These are phyloP conservation scores for Automeris io DNA, from an alignment of 2,888 invertebrate genomes.

Conservation along the genomic window DNA sequence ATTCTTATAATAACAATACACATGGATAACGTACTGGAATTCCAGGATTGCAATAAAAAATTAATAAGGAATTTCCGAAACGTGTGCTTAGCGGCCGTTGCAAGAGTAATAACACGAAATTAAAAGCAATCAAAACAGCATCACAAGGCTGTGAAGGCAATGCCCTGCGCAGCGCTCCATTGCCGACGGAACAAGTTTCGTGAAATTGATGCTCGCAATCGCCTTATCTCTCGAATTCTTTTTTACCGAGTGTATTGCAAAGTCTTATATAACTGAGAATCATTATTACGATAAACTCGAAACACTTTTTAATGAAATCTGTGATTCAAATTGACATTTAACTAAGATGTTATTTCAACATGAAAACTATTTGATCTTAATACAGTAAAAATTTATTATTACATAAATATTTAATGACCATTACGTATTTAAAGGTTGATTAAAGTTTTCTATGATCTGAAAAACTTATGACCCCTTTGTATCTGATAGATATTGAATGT, in stretches of 20 bases:
- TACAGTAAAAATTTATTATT: too few species aligned
- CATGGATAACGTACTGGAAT: too few species aligned
- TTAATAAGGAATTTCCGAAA: not conserved
- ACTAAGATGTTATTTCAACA: too few species aligned
- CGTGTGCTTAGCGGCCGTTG: conserved; percentile 12
- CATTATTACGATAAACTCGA: not conserved
- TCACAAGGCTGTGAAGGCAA: conserved; percentile 35
- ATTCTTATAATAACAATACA: too few species aligned
- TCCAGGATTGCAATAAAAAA: not conserved
- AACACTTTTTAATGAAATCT: not conserved
- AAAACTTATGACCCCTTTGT: too few species aligned
- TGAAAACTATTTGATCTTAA: too few species aligned
- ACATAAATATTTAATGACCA: too few species aligned
- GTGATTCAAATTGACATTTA: not conserved
- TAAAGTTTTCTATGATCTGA: too few species aligned
- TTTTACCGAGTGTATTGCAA: conserved; percentile 6
- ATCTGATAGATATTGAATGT: too few species aligned
- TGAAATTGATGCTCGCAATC: conserved; percentile 26
- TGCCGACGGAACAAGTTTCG: conserved; percentile 43
- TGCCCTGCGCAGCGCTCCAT: conserved; percentile 30
- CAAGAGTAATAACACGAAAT: conserved; percentile 28
- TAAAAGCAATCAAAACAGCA: conserved; percentile 32
- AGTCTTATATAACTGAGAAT: not conserved
- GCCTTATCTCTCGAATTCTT: conserved; percentile 13
- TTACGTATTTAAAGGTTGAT: too few species aligned